Evolutionary conservation across 2,797 vertebrate species (phyloP).

Genomic region (Chelidonichthys spinosus): DNA sequence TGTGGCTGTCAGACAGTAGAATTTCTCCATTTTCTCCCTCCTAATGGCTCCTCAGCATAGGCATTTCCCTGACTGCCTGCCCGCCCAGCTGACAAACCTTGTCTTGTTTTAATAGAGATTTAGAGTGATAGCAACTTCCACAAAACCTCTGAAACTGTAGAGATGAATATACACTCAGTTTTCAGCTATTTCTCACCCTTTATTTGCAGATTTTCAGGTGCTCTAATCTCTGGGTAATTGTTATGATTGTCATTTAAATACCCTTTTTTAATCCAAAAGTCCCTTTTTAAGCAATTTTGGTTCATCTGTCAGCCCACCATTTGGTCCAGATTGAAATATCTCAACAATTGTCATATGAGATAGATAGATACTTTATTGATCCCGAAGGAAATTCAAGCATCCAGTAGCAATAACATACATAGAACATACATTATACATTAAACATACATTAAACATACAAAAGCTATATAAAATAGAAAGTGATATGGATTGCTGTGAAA

Average conservation of each 20-base stretch:
- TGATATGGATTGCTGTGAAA: background rate
- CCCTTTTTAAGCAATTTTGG: background rate
- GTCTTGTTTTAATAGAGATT: conserved; percentile 61
- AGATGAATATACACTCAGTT: conserved; percentile 17
- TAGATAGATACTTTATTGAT: no score
- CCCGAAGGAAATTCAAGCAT: no score
- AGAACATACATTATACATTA: no score
- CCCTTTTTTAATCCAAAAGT: background rate
- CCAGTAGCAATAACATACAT: no score
- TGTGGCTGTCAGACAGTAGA: conserved; percentile 78
- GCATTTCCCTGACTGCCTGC: conserved; percentile 71
- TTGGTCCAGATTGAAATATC: background rate
- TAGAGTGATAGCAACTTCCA: conserved; percentile 50
- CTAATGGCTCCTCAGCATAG: conserved; percentile 76
- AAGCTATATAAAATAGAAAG: no score
- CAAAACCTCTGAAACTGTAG: conserved; percentile 30
- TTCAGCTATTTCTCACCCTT: background rate
- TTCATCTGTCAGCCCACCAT: background rate
- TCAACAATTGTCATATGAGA: background rate
- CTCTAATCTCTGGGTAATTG: background rate
- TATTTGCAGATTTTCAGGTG: background rate
- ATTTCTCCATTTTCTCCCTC: conserved; percentile 77
- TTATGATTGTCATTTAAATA: background rate
- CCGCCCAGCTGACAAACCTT: conserved; percentile 64
- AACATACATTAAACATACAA: no score